Percentiles rank a stretch among this genome's conserved stretches.
Conservation (phyloP, 2,888 invertebrate species). For the Eurytoma adleriae region DNA sequence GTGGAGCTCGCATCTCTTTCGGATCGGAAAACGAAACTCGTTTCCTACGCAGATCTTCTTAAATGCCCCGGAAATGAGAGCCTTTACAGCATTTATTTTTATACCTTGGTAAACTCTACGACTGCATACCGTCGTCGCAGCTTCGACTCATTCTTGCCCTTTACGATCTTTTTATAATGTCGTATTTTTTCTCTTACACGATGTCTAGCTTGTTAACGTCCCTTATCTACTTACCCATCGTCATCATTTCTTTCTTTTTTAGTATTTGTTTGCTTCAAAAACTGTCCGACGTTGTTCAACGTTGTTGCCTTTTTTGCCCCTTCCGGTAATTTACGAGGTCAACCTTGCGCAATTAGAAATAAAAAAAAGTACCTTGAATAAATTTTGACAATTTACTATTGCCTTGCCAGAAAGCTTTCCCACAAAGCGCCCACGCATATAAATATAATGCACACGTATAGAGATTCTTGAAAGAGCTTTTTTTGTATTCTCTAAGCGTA, state of each 20-base stretch:
- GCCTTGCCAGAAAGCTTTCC: no score
- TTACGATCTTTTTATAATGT: constrained; percentile 52
- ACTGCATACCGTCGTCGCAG: not conserved
- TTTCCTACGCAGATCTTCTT: constrained; percentile 7
- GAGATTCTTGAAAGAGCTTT: no score
- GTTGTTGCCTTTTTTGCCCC: no score
- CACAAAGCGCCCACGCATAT: no score
- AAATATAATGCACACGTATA: no score
- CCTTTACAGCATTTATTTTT: constrained; percentile 46
- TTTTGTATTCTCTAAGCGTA: no score
- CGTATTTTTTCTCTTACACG: constrained; percentile 44
- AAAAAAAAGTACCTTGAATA: no score
- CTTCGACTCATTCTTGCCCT: constrained; percentile 32
- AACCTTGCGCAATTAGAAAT: no score
- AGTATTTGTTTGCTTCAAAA: not conserved
- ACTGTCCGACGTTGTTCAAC: not conserved
- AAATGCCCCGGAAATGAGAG: constrained; percentile 35
- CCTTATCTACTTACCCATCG: constrained; percentile 33
- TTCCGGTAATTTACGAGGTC: no score
- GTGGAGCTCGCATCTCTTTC: not conserved
- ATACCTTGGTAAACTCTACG: constrained; percentile 36
- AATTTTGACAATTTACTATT: no score
- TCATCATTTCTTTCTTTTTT: not conserved
- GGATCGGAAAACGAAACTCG: constrained; percentile 49
- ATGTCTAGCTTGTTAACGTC: constrained; percentile 36